Evolutionary conservation across 2,797 vertebrate genomes (phyloP).

Genomic region (Hapalemur alaotrensis): DNA sequence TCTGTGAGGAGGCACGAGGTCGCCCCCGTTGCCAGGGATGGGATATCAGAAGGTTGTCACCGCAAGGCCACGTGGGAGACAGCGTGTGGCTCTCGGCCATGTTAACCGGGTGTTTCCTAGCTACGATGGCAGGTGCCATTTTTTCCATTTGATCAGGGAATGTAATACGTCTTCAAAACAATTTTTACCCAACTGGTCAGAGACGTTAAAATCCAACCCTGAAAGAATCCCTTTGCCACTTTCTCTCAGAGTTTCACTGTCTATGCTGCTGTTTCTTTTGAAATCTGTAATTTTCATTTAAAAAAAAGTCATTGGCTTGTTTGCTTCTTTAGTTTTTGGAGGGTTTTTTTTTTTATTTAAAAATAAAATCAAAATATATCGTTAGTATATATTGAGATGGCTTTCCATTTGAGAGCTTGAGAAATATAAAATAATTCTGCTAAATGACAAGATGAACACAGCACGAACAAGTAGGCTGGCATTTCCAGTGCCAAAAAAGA

Average conservation of each 20-base stretch:
- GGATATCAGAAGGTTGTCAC: conserved; percentile 79
- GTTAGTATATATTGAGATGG: background rate
- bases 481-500: background rate
- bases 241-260: conserved; percentile 33
- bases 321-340: background rate
- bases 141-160: conserved; percentile 88
- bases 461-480: background rate
- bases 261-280: background rate
- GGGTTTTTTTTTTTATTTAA: background rate
- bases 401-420: background rate
- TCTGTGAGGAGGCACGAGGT: conserved; percentile 82
- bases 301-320: background rate
- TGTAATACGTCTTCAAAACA: conserved; percentile 89
- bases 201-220: conserved; percentile 77
- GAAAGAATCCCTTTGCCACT: conserved; percentile 41
- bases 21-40: conserved; percentile 80
- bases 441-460: background rate
- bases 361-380: background rate
- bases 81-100: conserved; percentile 83
- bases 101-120: conserved; percentile 85
- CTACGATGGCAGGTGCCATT: conserved; percentile 86
- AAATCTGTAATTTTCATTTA: conserved; percentile 48
- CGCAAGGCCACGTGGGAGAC: conserved; percentile 79
- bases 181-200: conserved; percentile 81
- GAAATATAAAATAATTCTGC: background rate